A percentile compares a stretch with the other conserved stretches of the same genome.
Conservation (phyloP, 1,140 invertebrate genomes). For the Drosophila trapezifrons region DNA sequence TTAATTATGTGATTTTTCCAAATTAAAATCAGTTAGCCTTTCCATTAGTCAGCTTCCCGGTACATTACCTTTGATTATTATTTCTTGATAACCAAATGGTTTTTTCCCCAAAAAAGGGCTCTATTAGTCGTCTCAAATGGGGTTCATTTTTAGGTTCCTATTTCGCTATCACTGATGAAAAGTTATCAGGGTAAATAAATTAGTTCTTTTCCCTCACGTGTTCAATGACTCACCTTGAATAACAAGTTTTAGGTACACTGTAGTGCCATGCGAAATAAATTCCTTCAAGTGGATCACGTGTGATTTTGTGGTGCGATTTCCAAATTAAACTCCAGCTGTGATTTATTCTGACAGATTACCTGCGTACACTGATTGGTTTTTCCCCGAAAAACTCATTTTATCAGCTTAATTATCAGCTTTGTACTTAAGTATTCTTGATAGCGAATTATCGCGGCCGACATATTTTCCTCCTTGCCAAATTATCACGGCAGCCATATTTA, state of each 20-base stretch:
- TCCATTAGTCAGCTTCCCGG: conserved; percentile 32
- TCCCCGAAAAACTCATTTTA: background rate
- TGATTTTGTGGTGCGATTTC: conserved; percentile 17
- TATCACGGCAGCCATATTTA: background rate
- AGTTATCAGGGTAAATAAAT: conserved; percentile 1
- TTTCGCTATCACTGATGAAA: conserved; percentile 6
- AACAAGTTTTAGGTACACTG: background rate
- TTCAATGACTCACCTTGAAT: background rate
- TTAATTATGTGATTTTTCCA: conserved; percentile 14
- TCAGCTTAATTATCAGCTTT: conserved; percentile 6
- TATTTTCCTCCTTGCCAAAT: conserved; percentile 1
- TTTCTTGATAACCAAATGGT: conserved; percentile 9
- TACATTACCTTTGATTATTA: conserved; percentile 22
- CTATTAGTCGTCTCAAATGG: background rate
- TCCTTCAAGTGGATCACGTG: background rate
- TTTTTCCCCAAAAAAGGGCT: conserved; percentile 6
- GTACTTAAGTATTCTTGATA: conserved; percentile 5
- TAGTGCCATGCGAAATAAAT: background rate
- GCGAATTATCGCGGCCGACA: background rate
- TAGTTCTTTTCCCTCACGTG: background rate
- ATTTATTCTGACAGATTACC: background rate
- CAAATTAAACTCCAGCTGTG: background rate
- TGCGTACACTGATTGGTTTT: background rate
- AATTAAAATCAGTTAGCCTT: conserved; percentile 38
- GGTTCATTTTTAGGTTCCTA: background rate